A percentile compares a stretch with the other conserved stretches of the same genome.
phyloP scores from a whole-genome alignment of 2,797 vertebrate species.

The Lophius americanus region DNA sequence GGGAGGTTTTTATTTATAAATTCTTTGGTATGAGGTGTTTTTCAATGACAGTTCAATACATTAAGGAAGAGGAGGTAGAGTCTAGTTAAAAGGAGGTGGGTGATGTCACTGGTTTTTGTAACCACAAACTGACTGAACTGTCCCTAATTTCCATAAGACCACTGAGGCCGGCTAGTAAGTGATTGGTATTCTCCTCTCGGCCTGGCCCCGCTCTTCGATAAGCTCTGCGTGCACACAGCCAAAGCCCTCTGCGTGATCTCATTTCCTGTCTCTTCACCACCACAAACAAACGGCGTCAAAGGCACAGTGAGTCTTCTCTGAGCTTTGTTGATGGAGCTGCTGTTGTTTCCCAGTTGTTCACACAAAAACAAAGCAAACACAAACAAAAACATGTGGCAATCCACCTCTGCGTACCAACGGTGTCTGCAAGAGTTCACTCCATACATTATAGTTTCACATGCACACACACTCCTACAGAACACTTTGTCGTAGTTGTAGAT shows the following conservation, averaged over 20 bases:
- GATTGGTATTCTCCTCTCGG: slow-evolving; percentile 72
- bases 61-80: slow-evolving; percentile 4
- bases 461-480: slow-evolving; percentile 19
- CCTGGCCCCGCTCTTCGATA: slow-evolving; percentile 60
- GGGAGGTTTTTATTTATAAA: too few species aligned
- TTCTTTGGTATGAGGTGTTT: slow-evolving; percentile 26
- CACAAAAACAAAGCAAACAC: slow-evolving; percentile 36
- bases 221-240: slow-evolving; percentile 57
- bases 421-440: slow-evolving; percentile 63
- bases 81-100: slow-evolving; percentile 1
- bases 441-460: slow-evolving; percentile 37
- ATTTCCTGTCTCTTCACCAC: slow-evolving; percentile 76
- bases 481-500: slow-evolving; percentile 42
- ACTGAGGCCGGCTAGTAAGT: slow-evolving; percentile 61
- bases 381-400: slow-evolving; percentile 19
- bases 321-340: slow-evolving; percentile 58
- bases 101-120: slow-evolving; percentile 33
- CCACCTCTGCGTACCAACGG: slow-evolving; percentile 28
- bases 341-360: slow-evolving; percentile 57
- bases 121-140: slow-evolving; percentile 48
- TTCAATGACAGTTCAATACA: slow-evolving; percentile 23
- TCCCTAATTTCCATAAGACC: slow-evolving; percentile 69
- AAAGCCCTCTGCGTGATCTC: slow-evolving; percentile 72
- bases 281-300: slow-evolving; percentile 71
- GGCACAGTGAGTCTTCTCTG: slow-evolving; percentile 69